These are phyloP conservation scores for Xenopus borealis DNA, from an alignment of 2,113 vertebrate species.

Conservation along the genomic window DNA sequence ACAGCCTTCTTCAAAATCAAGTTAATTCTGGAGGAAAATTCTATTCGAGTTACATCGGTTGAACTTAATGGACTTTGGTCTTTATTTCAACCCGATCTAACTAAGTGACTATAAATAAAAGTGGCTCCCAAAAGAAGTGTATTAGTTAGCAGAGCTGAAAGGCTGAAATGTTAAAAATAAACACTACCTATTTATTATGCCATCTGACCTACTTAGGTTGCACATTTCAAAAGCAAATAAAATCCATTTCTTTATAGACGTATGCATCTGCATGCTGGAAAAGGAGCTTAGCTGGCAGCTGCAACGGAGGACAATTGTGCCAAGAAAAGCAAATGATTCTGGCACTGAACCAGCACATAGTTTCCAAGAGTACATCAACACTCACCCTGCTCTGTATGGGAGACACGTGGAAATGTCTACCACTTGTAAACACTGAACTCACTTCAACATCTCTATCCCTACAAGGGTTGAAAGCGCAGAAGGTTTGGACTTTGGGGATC, in stretches of 20 bases:
- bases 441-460: constrained; percentile 86
- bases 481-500: constrained; percentile 84
- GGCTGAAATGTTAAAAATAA: neutral
- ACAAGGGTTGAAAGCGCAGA: constrained; percentile 90
- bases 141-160: neutral
- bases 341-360: constrained; percentile 54
- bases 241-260: neutral
- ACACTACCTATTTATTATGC: neutral
- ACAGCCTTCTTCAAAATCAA: too few relatives aligned
- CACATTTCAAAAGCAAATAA: neutral
- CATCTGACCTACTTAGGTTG: neutral
- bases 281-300: constrained; percentile 22
- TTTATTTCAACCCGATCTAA: too few relatives aligned
- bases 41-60: too few relatives aligned
- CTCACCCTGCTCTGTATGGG: constrained; percentile 90
- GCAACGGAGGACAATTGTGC: constrained; percentile 49
- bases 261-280: constrained; percentile 3
- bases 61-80: too few relatives aligned
- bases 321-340: constrained; percentile 55
- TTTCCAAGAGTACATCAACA: constrained; percentile 61
- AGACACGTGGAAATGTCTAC: constrained; percentile 92
- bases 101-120: too few relatives aligned
- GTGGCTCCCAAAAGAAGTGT: neutral
- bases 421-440: constrained; percentile 90
- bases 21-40: too few relatives aligned